A percentile compares a stretch with the other conserved stretches of the same genome.
Conservation (phyloP, 1,140 invertebrate genomes). For the Drosophila baimaii region DNA sequence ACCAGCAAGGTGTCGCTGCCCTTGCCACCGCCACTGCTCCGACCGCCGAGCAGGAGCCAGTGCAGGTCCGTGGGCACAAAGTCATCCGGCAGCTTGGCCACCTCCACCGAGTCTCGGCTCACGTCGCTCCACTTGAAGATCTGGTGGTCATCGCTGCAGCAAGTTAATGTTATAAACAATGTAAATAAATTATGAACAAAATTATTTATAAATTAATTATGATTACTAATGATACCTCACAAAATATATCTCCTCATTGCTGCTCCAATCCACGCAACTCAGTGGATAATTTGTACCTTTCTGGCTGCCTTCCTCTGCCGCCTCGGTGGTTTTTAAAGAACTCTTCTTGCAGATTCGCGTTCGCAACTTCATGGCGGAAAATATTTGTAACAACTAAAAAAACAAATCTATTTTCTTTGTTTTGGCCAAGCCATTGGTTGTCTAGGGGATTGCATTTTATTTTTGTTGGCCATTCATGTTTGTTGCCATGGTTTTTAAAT, state of each 20-base stretch:
- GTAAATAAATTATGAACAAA: neutral
- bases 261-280: conserved; percentile 95
- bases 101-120: conserved; percentile 89
- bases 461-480: neutral
- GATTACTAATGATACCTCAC: conserved; percentile 87
- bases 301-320: conserved; percentile 83
- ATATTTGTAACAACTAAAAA: neutral
- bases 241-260: conserved; percentile 95
- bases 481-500: conserved; percentile 8
- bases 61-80: conserved; percentile 95
- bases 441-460: neutral
- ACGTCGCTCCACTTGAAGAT: conserved; percentile 95
- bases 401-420: conserved; percentile 23
- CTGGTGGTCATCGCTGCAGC: conserved; percentile 93
- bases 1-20: conserved; percentile 93
- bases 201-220: neutral
- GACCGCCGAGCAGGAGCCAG: conserved; percentile 87
- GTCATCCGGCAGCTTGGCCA: conserved; percentile 92
- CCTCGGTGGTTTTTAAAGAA: conserved; percentile 47
- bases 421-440: conserved; percentile 21
- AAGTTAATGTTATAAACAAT: neutral
- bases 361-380: conserved; percentile 67
- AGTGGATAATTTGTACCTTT: conserved; percentile 88
- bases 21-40: conserved; percentile 86
- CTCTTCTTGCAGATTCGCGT: conserved; percentile 73